Evolutionary conservation across 2,888 invertebrate species (phyloP).

Genomic region (Eilema sororculum): DNA sequence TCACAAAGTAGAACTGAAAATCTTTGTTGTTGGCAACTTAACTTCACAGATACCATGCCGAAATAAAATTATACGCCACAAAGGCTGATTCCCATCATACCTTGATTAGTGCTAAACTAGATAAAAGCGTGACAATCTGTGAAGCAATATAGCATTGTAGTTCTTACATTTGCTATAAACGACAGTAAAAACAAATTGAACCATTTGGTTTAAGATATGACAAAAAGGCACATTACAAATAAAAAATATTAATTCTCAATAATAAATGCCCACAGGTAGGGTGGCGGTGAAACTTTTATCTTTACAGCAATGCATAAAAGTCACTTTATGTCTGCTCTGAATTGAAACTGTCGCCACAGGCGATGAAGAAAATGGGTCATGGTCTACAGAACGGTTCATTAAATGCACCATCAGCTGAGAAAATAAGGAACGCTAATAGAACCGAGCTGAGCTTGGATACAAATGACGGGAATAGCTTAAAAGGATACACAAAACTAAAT

Average conservation of each 20-base stretch:
- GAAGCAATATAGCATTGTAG: too few relatives aligned
- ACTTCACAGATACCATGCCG: background rate
- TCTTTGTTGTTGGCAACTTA: background rate
- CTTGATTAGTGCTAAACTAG: too few relatives aligned
- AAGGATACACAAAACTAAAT: conserved; percentile 2
- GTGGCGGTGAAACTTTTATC: conserved; percentile 57
- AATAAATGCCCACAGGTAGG: conserved; percentile 50
- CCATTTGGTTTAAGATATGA: background rate
- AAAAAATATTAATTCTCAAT: conserved; percentile 45
- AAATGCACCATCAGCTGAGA: conserved; percentile 45
- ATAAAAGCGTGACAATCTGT: too few relatives aligned
- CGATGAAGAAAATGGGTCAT: conserved; percentile 72
- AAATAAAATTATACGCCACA: too few relatives aligned
- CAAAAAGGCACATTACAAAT: conserved; percentile 39
- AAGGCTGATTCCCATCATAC: too few relatives aligned
- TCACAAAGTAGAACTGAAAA: too few relatives aligned
- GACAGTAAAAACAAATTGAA: background rate
- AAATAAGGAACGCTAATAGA: conserved; percentile 26
- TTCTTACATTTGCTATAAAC: too few relatives aligned
- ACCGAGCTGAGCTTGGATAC: conserved; percentile 1
- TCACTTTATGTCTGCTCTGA: conserved; percentile 59
- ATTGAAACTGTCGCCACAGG: conserved; percentile 68
- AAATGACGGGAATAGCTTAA: background rate
- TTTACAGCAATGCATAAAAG: conserved; percentile 64
- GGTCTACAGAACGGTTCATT: conserved; percentile 67